A percentile compares a stretch with the other conserved stretches of the same genome.
These are phyloP conservation scores for Anaspis maculata DNA, from an alignment of 2,888 invertebrate species.

Conservation along the genomic window DNA sequence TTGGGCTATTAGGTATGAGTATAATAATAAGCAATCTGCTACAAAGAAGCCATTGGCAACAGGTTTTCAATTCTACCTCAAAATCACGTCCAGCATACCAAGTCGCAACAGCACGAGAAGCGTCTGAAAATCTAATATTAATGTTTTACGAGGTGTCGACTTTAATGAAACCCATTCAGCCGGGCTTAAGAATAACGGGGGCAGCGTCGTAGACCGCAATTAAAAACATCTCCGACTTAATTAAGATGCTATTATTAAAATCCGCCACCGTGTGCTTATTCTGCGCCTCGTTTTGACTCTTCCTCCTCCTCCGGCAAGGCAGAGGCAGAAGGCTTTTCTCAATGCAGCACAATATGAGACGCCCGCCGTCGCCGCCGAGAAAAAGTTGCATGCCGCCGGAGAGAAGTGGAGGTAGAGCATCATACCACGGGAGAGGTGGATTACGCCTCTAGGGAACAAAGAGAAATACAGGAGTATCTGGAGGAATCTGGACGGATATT, in stretches of 20 bases:
- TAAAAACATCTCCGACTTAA: constrained; percentile 43
- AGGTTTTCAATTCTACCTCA: no score
- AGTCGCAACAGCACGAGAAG: no score
- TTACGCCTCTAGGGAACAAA: constrained; percentile 26
- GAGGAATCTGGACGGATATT: constrained; percentile 35
- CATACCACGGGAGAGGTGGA: constrained; percentile 23
- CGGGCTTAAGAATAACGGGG: constrained; percentile 37
- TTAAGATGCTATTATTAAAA: constrained; percentile 43
- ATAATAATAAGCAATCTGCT: no score
- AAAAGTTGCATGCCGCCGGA: constrained; percentile 1
- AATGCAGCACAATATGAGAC: not conserved
- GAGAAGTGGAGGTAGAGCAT: no score
- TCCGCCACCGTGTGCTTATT: constrained; percentile 21
- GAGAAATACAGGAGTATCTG: constrained; percentile 32
- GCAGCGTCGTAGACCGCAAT: constrained; percentile 36
- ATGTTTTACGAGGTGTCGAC: constrained; percentile 41
- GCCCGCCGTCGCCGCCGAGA: constrained; percentile 1
- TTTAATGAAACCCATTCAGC: constrained; percentile 39
- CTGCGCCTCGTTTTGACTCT: constrained; percentile 6
- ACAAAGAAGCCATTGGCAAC: no score
- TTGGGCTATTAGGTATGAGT: no score
- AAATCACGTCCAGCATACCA: no score
- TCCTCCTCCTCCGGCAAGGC: no score
- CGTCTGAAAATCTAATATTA: constrained; percentile 32
- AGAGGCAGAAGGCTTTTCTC: not conserved